A percentile compares a stretch with the other conserved stretches of the same genome.
These are phyloP conservation scores for Anoplius nigerrimus DNA, from an alignment of 2,888 invertebrate genomes.

Conservation along the genomic window DNA sequence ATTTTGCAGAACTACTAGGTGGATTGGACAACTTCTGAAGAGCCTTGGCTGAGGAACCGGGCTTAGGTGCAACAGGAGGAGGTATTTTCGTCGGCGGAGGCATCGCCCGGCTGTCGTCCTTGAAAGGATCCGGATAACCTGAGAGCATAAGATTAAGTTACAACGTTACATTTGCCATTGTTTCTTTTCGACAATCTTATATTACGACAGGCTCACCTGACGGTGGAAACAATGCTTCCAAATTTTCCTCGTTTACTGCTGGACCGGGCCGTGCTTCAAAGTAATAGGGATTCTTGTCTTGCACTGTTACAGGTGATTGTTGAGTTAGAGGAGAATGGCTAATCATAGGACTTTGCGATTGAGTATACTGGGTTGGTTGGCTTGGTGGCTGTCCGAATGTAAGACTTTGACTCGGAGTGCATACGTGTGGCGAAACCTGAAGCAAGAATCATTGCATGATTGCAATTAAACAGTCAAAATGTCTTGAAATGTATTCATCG, in stretches of 20 bases:
- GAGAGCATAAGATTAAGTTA: constrained; percentile 17
- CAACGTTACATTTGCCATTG: not conserved
- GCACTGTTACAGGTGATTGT: constrained; percentile 71
- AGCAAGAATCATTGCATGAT: constrained; percentile 51
- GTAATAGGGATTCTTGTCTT: constrained; percentile 66
- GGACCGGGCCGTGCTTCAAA: constrained; percentile 62
- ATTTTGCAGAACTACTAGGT: constrained; percentile 68
- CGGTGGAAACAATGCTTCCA: constrained; percentile 81
- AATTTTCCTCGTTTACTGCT: constrained; percentile 70
- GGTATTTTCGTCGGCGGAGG: constrained; percentile 70
- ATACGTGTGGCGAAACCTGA: constrained; percentile 63
- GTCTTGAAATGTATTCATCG: constrained; percentile 57
- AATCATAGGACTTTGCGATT: constrained; percentile 68
- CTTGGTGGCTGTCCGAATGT: constrained; percentile 58
- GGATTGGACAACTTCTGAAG: constrained; percentile 65
- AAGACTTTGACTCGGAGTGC: constrained; percentile 65
- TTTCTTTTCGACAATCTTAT: constrained; percentile 12
- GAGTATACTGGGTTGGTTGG: constrained; percentile 62
- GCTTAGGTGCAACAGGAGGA: constrained; percentile 70
- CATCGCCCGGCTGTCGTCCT: constrained; percentile 76
- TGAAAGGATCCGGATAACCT: constrained; percentile 84
- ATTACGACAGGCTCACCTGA: constrained; percentile 71
- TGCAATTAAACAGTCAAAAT: constrained; percentile 51
- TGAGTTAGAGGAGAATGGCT: constrained; percentile 67
- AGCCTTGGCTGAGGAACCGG: constrained; percentile 59